Percentiles rank a stretch among this genome's conserved stretches.
These are phyloP conservation scores for Eupithecia exiguata DNA, from an alignment of 2,888 invertebrate genomes.

Conservation along the genomic window DNA sequence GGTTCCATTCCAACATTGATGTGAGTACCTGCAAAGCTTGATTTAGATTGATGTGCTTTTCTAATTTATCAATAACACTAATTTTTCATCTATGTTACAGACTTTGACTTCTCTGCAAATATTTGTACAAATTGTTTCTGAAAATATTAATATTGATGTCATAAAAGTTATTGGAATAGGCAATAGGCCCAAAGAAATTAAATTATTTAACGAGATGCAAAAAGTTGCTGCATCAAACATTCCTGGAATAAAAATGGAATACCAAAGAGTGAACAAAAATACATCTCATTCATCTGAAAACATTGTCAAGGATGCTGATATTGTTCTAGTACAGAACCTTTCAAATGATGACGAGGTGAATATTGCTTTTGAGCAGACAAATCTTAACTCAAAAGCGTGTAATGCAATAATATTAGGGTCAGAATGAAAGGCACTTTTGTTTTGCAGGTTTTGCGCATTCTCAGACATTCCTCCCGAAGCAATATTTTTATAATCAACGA, in stretches of 20 bases:
- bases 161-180: slow-evolving; percentile 45
- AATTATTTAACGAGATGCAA: slow-evolving; percentile 40
- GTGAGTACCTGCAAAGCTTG: slow-evolving; percentile 40
- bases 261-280: slow-evolving; percentile 33
- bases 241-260: slow-evolving; percentile 39
- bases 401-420: neutral
- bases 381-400: neutral
- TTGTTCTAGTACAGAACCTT: slow-evolving; percentile 46
- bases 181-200: slow-evolving; percentile 18
- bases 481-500: slow-evolving; percentile 28
- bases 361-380: neutral
- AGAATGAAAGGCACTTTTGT: neutral
- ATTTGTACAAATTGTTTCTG: slow-evolving; percentile 51
- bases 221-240: slow-evolving; percentile 22
- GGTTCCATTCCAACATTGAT: slow-evolving; percentile 35
- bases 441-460: slow-evolving; percentile 28
- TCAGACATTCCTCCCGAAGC: slow-evolving; percentile 5
- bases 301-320: slow-evolving; percentile 34
- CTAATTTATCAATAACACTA: neutral
- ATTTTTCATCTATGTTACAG: slow-evolving; percentile 30
- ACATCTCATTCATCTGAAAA: slow-evolving; percentile 17
- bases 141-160: slow-evolving; percentile 46
- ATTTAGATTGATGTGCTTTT: neutral
- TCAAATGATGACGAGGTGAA: slow-evolving; percentile 42
- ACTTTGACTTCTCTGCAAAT: slow-evolving; percentile 43